Evolutionary conservation across 2,888 invertebrate genomes (phyloP).

Genomic region (Spodoptera picta): DNA sequence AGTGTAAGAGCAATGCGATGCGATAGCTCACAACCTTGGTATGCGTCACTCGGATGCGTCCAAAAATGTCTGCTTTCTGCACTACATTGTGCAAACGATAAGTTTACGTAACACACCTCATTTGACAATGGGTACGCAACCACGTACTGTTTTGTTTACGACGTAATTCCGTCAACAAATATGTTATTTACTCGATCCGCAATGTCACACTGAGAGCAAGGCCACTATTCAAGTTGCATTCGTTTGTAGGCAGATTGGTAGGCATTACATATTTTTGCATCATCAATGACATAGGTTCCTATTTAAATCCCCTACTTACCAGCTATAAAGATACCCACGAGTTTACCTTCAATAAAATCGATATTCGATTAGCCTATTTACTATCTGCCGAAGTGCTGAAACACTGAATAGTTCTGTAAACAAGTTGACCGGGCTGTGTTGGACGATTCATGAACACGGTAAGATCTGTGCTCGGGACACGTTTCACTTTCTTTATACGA

Average conservation of each 20-base stretch:
- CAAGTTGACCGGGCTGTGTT: no score
- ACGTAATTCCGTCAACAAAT: not conserved
- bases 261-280: not conserved
- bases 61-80: constrained; percentile 50
- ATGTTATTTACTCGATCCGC: constrained; percentile 7
- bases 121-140: constrained; percentile 31
- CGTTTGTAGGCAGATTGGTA: not conserved
- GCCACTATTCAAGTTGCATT: constrained; percentile 17
- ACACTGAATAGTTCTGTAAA: no score
- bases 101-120: constrained; percentile 46
- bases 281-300: no score
- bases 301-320: no score
- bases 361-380: no score
- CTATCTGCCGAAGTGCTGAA: no score
- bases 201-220: constrained; percentile 33
- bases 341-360: no score
- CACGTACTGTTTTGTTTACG: constrained; percentile 8
- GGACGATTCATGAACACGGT: no score
- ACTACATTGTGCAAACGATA: constrained; percentile 44
- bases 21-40: constrained; percentile 56
- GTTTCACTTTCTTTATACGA: constrained; percentile 53
- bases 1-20: constrained; percentile 41
- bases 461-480: not conserved
- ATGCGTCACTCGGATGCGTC: constrained; percentile 55
- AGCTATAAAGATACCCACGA: no score